Conservation (phyloP, 37 sponge, comb jelly and placozoan genomes). For the Spongia lamella region DNA sequence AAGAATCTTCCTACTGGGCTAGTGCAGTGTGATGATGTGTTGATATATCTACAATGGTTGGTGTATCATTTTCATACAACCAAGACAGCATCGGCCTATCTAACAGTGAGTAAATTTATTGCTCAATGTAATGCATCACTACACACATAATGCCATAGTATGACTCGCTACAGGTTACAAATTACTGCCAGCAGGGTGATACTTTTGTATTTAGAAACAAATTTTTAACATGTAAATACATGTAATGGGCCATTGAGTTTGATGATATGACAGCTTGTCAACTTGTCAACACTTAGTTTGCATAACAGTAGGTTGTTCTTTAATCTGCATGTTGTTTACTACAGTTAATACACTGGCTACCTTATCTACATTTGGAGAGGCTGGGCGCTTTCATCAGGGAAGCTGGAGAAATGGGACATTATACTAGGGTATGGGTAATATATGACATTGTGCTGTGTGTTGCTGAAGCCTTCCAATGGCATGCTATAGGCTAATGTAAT, state of each 20-base stretch:
- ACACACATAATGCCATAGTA: no score
- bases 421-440: neutral
- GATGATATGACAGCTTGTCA: neutral
- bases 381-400: neutral
- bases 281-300: neutral
- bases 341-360: slow-evolving; percentile 1
- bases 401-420: no score
- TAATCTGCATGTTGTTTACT: neutral
- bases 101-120: slow-evolving; percentile 49
- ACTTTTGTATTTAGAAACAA: no score
- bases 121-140: no score
- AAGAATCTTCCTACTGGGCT: slow-evolving; percentile 14
- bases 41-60: slow-evolving; percentile 59
- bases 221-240: no score
- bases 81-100: slow-evolving; percentile 22
- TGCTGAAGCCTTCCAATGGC: neutral
- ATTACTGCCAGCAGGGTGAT: no score
- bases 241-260: no score
- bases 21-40: slow-evolving; percentile 51
- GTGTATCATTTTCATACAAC: slow-evolving; percentile 42
- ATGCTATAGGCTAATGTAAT: no score
- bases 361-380: neutral
- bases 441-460: neutral
- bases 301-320: neutral
- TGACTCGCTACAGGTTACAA: no score